Conservation (phyloP, 2,888 invertebrate species). For the Caenorhabditis doughertyi region DNA sequence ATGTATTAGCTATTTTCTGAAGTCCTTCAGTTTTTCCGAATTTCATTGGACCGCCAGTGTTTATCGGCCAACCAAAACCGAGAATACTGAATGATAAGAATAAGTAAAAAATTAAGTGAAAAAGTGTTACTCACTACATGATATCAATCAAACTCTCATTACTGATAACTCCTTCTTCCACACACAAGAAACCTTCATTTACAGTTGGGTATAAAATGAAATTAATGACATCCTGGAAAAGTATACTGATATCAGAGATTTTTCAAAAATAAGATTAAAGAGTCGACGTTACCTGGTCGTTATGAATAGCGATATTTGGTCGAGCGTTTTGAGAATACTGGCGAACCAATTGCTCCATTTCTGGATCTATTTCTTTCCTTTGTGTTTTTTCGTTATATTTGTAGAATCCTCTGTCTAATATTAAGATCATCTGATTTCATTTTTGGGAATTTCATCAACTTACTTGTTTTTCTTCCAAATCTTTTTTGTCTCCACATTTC, state of each 20-base stretch:
- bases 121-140: slow-evolving; percentile 67
- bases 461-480: slow-evolving; percentile 75
- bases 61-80: slow-evolving; percentile 75
- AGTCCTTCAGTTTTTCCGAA: slow-evolving; percentile 63
- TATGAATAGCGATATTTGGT: slow-evolving; percentile 47
- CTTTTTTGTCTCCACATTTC: slow-evolving; percentile 66
- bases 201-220: slow-evolving; percentile 75
- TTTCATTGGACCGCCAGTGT: slow-evolving; percentile 73
- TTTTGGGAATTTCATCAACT: background rate
- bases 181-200: slow-evolving; percentile 74
- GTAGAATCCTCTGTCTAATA: slow-evolving; percentile 74
- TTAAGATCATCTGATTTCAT: background rate
- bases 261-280: background rate
- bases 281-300: slow-evolving; percentile 39
- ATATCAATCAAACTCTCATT: slow-evolving; percentile 73
- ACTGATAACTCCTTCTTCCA: slow-evolving; percentile 74
- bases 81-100: slow-evolving; percentile 73
- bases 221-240: slow-evolving; percentile 71
- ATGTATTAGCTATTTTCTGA: slow-evolving; percentile 51
- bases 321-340: slow-evolving; percentile 41
- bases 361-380: slow-evolving; percentile 72
- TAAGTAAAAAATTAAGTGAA: too few species aligned
- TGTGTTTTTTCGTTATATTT: slow-evolving; percentile 67
- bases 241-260: too few species aligned
- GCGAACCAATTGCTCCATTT: slow-evolving; percentile 68